phyloP scores from a whole-genome alignment of 2,888 invertebrate species.

The Elegia similella region DNA sequence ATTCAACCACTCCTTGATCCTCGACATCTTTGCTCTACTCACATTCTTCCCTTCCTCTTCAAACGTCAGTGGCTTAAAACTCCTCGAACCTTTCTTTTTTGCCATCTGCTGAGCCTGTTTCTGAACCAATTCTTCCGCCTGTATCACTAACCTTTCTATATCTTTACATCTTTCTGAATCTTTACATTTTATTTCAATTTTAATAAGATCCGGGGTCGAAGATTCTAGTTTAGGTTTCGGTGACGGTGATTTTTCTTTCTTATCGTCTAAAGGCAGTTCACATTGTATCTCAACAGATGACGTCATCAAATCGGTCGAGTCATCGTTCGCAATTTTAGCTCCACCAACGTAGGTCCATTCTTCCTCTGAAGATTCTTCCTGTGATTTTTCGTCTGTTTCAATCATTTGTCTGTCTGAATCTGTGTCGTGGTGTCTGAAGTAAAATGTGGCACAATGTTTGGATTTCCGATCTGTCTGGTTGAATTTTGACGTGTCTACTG shows the following conservation, averaged over 20 bases:
- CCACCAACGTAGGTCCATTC: constrained; percentile 86
- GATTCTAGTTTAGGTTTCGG: constrained; percentile 64
- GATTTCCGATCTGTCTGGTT: constrained; percentile 89
- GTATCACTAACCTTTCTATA: constrained; percentile 88
- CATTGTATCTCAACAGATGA: constrained; percentile 76
- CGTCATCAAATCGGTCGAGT: constrained; percentile 76
- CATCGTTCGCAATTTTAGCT: constrained; percentile 66
- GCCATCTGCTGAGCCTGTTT: constrained; percentile 77
- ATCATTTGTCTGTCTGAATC: constrained; percentile 88
- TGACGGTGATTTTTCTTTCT: constrained; percentile 51
- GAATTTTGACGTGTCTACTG: constrained; percentile 82
- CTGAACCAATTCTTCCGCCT: constrained; percentile 90
- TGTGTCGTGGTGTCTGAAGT: constrained; percentile 93
- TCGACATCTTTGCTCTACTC: constrained; percentile 83
- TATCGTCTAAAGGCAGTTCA: constrained; percentile 62
- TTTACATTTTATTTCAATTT: constrained; percentile 42
- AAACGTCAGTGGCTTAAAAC: constrained; percentile 77
- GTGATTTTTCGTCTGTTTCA: constrained; percentile 71
- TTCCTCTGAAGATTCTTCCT: constrained; percentile 74
- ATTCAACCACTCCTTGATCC: constrained; percentile 87
- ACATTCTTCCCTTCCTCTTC: constrained; percentile 73
- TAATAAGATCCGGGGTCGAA: constrained; percentile 71
- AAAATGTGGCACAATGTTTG: constrained; percentile 91
- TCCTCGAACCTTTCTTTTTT: constrained; percentile 69
- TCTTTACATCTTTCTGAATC: constrained; percentile 75